A percentile compares a stretch with the other conserved stretches of the same genome.
phyloP scores from a whole-genome alignment of 1,140 invertebrate species.

The Leguminivora glycinivorella region DNA sequence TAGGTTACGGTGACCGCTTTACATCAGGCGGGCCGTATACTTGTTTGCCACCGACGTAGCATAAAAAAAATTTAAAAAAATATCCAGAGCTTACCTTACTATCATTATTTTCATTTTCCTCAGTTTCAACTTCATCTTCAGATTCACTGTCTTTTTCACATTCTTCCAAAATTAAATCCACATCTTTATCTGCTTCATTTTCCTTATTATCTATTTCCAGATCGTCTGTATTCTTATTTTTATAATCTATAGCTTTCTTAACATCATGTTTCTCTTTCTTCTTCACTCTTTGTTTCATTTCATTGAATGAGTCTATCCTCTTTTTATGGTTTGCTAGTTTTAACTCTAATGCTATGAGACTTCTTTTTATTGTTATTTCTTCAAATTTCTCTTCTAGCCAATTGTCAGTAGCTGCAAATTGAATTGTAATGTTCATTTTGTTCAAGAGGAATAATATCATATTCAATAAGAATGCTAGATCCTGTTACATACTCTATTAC shows the following conservation, averaged over 20 bases:
- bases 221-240: slow-evolving; percentile 41
- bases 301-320: slow-evolving; percentile 79
- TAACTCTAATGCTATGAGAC: slow-evolving; percentile 77
- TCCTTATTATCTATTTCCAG: slow-evolving; percentile 69
- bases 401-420: slow-evolving; percentile 74
- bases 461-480: too few relatives aligned
- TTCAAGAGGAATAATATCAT: too few relatives aligned
- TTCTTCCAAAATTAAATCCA: slow-evolving; percentile 68
- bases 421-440: neutral
- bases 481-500: too few relatives aligned
- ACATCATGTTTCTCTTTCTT: slow-evolving; percentile 63
- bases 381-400: slow-evolving; percentile 86
- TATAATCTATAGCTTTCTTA: slow-evolving; percentile 41
- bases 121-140: slow-evolving; percentile 70
- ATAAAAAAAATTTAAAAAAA: neutral
- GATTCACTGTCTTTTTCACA: slow-evolving; percentile 73
- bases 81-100: slow-evolving; percentile 60
- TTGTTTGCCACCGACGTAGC: too few relatives aligned
- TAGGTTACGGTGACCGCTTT: too few relatives aligned
- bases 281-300: slow-evolving; percentile 71
- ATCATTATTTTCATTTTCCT: slow-evolving; percentile 72
- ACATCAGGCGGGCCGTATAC: too few relatives aligned
- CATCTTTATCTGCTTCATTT: slow-evolving; percentile 60
- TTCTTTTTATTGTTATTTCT: slow-evolving; percentile 80
- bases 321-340: slow-evolving; percentile 80